Evolutionary conservation across 1,140 invertebrate species (phyloP), one percentile per base, ranked within the genome.

Genomic region (Drosophila arizonae): DNA sequence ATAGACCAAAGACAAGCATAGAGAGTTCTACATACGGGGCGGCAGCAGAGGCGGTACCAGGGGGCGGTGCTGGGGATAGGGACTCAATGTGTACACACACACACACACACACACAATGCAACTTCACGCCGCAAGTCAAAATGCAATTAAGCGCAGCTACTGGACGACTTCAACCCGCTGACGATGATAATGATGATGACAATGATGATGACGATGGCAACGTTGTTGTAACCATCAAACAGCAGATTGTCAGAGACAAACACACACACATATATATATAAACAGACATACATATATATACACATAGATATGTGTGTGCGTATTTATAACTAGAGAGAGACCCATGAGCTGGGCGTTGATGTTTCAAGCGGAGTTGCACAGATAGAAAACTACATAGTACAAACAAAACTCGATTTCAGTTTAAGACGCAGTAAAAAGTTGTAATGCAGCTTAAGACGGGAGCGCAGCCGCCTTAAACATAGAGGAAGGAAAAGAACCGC

Each of bases 391-490:
- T 72, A 81, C 72, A 88, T 72, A 67, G 50, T 65, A 85, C 69
- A 84, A 84, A 85, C 64, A 80, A 88, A 88, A 88, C 84, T 88
- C 84, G 84, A 88, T 88, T 88, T 88, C 84, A 88, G 84, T 88
- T 88, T 88, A 88, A 88, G 84, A 88, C 84, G 84, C 84, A 88
- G 84, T 88, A 88, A 88, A 88, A 88, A 88, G 84, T 88, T 78
- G 84, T 88, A 88, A 88, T 88, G 84, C 84, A 88, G 84, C 84
- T 88, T 88, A 84, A 88, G 80, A 82, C 79, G 76, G 84, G 76
- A 77, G 79, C 84, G 79, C 84, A 88, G 79, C 70, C 80, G 76
- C 76, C 63, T 84, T 89, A 88, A 89, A 77, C 79, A 84, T 77
- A 88, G 84, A 88, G 84, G 84, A 88, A 88, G 84, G 79, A 88